Percentiles rank a stretch among this genome's conserved stretches.
Conservation (phyloP, 2,797 vertebrate species). For the Carduelis carduelis region DNA sequence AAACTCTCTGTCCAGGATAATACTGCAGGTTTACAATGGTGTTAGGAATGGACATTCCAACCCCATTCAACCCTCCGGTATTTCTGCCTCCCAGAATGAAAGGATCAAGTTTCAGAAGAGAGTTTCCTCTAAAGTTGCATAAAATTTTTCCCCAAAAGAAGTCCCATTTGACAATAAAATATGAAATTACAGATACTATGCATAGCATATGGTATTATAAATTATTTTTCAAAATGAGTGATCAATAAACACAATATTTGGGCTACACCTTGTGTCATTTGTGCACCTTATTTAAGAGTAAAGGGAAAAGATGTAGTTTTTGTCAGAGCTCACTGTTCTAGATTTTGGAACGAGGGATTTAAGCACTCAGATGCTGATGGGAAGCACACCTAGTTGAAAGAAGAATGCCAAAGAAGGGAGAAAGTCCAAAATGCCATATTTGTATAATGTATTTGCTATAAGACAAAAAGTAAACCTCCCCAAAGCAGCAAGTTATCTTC, state of each 20-base stretch:
- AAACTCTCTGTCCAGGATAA: not conserved
- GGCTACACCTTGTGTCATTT: not conserved
- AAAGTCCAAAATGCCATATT: not conserved
- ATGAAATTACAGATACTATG: not conserved
- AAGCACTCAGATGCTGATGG: not conserved
- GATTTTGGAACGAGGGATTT: not conserved
- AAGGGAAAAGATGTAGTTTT: not conserved
- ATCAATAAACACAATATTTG: not conserved
- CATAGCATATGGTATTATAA: not conserved
- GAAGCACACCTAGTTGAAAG: not conserved
- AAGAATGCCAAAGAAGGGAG: not conserved
- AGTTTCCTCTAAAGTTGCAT: not conserved
- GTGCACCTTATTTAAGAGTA: not conserved
- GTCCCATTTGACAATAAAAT: not conserved
- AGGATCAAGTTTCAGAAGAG: not conserved
- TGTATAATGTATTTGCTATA: fast-evolving
- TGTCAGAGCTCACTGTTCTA: not conserved
- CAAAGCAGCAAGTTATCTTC: not conserved
- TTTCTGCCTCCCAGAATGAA: not conserved
- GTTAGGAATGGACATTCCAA: not conserved
- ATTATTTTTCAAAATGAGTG: not conserved
- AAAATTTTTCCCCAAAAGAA: not conserved
- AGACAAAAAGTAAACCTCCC: not conserved
- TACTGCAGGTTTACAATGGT: not conserved
- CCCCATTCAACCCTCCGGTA: not conserved